phyloP scores from a whole-genome alignment of 1,140 invertebrate species.

The Archegozetes longisetosus region DNA sequence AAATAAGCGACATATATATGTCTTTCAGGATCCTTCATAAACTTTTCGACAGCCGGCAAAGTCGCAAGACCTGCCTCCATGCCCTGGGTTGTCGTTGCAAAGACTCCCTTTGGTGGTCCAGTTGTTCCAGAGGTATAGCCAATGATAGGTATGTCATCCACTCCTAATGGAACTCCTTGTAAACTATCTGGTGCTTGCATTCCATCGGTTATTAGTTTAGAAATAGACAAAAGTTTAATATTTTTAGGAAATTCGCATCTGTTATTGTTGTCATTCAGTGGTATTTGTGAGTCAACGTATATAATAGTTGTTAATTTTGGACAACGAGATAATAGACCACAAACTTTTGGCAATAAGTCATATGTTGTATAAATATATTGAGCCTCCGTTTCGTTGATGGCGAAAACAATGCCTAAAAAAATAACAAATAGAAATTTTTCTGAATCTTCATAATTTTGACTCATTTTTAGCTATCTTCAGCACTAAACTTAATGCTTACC shows the following conservation, averaged over 20 bases:
- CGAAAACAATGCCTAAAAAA: slow-evolving; percentile 89
- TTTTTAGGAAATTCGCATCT: background rate
- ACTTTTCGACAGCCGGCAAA: slow-evolving; percentile 1
- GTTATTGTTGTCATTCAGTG: background rate
- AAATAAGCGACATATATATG: slow-evolving; percentile 43
- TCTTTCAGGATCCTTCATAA: slow-evolving; percentile 18
- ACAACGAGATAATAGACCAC: background rate
- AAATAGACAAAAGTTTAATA: slow-evolving; percentile 3
- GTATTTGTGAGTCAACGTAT: background rate
- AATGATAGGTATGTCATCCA: slow-evolving; percentile 68
- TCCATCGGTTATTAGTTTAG: background rate
- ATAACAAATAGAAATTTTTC: no score
- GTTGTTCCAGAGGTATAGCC: slow-evolving; percentile 94
- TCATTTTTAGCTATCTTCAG: no score
- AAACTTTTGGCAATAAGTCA: slow-evolving; percentile 22
- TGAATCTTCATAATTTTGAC: no score
- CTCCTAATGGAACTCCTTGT: slow-evolving; percentile 43
- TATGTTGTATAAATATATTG: slow-evolving; percentile 29
- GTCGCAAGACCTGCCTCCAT: slow-evolving; percentile 25
- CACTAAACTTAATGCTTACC: no score
- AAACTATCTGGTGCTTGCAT: no score
- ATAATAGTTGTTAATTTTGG: background rate
- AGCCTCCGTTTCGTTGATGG: slow-evolving; percentile 91
- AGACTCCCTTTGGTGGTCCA: slow-evolving; percentile 70
- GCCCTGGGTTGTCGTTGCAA: slow-evolving; percentile 86